phyloP scores from a whole-genome alignment of 2,888 invertebrate genomes.

The Polylopha cassiicola region DNA sequence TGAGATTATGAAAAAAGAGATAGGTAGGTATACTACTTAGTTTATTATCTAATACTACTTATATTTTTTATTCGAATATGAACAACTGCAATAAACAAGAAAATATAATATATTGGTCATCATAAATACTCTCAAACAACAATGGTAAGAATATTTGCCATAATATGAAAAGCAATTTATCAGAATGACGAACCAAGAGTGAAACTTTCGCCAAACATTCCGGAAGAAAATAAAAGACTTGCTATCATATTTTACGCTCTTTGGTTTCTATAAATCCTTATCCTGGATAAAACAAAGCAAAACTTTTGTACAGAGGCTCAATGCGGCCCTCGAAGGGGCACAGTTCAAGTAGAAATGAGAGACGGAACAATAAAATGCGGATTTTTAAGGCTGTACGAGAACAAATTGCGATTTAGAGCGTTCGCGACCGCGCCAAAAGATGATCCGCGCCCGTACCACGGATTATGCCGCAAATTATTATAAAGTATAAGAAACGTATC shows the following conservation, averaged over 20 bases:
- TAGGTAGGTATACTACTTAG: too few species aligned
- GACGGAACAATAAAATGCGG: slow-evolving; percentile 70
- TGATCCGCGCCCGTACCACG: slow-evolving; percentile 54
- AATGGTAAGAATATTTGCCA: not conserved
- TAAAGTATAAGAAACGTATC: too few species aligned
- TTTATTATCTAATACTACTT: too few species aligned
- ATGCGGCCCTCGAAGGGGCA: slow-evolving; percentile 42
- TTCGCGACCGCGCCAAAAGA: slow-evolving; percentile 53
- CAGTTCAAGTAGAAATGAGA: slow-evolving; percentile 62
- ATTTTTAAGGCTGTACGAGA: slow-evolving; percentile 70
- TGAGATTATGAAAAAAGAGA: too few species aligned
- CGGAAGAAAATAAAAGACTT: slow-evolving; percentile 17
- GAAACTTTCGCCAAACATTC: slow-evolving; percentile 8
- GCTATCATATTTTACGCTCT: slow-evolving; percentile 26
- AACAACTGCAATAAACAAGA: too few species aligned
- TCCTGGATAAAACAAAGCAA: slow-evolving; percentile 30
- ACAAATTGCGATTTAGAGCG: slow-evolving; percentile 65
- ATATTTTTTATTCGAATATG: too few species aligned
- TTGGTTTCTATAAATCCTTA: slow-evolving; percentile 28
- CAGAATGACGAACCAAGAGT: slow-evolving; percentile 12
- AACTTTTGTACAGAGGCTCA: slow-evolving; percentile 37
- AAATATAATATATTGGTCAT: too few species aligned
- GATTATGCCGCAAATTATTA: too few species aligned
- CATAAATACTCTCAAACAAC: not conserved
- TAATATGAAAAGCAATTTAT: slow-evolving; percentile 8